These are phyloP conservation scores for Eurois occulta DNA, from an alignment of 2,888 invertebrate species.

Conservation along the genomic window DNA sequence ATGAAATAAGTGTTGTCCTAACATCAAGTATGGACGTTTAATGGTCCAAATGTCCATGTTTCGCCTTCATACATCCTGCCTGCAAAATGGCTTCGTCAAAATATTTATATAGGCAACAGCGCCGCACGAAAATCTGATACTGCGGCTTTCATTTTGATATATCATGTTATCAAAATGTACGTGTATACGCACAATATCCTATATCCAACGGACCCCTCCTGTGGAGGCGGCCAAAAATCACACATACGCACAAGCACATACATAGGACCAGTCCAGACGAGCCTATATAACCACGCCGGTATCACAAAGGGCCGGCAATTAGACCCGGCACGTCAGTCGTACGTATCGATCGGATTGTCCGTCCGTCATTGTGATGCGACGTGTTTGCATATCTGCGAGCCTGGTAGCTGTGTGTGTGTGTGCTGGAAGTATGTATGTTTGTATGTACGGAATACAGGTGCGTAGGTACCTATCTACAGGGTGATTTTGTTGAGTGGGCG, in stretches of 20 bases:
- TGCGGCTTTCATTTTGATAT: constrained; percentile 24
- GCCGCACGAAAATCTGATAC: constrained; percentile 15
- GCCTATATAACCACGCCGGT: constrained; percentile 56
- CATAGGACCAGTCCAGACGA: constrained; percentile 47
- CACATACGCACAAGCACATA: constrained; percentile 44
- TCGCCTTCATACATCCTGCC: neutral
- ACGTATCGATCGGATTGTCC: constrained; percentile 77
- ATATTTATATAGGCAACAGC: constrained; percentile 35
- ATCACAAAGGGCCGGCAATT: constrained; percentile 68
- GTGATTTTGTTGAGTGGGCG: too few species aligned
- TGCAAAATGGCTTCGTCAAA: constrained; percentile 33
- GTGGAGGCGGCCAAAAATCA: constrained; percentile 52
- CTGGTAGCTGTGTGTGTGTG: constrained; percentile 47
- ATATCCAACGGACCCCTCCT: constrained; percentile 39
- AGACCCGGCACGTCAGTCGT: constrained; percentile 66
- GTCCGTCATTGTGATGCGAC: constrained; percentile 67
- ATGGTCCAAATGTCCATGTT: constrained; percentile 8
- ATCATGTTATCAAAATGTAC: constrained; percentile 46
- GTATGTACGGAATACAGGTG: constrained; percentile 39
- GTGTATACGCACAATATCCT: constrained; percentile 35
- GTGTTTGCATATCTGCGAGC: constrained; percentile 68
- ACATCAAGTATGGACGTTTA: neutral
- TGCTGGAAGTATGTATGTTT: constrained; percentile 26
- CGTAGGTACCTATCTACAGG: neutral
- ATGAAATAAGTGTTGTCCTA: neutral